These are phyloP conservation scores for Meiosimyza platycephala DNA, from an alignment of 2,888 invertebrate genomes.

Conservation along the genomic window DNA sequence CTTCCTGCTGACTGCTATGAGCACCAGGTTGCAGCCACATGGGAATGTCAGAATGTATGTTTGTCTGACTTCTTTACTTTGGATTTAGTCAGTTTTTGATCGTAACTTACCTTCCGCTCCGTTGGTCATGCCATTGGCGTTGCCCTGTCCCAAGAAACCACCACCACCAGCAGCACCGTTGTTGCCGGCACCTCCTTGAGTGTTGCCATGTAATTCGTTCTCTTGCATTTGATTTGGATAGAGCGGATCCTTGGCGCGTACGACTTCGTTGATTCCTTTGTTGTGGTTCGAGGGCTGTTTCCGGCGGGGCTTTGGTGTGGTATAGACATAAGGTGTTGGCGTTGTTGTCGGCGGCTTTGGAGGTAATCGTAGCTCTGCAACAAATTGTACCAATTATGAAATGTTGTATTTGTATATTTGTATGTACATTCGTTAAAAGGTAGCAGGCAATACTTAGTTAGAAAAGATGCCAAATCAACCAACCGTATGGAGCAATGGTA, in stretches of 20 bases:
- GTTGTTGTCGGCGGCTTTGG: slow-evolving; percentile 66
- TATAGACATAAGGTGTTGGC: slow-evolving; percentile 59
- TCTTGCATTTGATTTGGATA: slow-evolving; percentile 65
- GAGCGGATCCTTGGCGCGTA: slow-evolving; percentile 65
- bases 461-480: too few species aligned
- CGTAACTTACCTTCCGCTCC: slow-evolving; percentile 64
- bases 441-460: background rate
- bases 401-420: slow-evolving; percentile 30
- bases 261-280: slow-evolving; percentile 66
- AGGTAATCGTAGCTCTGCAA: slow-evolving; percentile 66
- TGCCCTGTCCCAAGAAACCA: slow-evolving; percentile 43
- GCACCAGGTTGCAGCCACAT: background rate
- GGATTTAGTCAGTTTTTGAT: slow-evolving; percentile 53
- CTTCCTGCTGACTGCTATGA: background rate
- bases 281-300: slow-evolving; percentile 60
- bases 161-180: slow-evolving; percentile 40
- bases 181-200: slow-evolving; percentile 39
- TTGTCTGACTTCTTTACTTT: slow-evolving; percentile 52
- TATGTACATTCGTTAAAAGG: background rate
- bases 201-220: slow-evolving; percentile 56
- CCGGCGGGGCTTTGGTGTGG: slow-evolving; percentile 63
- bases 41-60: slow-evolving; percentile 46
- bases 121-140: slow-evolving; percentile 61
- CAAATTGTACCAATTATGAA: slow-evolving; percentile 59
- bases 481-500: too few species aligned